These are phyloP conservation scores for Symphodus melops DNA, from an alignment of 2,113 vertebrate genomes.

Conservation along the genomic window DNA sequence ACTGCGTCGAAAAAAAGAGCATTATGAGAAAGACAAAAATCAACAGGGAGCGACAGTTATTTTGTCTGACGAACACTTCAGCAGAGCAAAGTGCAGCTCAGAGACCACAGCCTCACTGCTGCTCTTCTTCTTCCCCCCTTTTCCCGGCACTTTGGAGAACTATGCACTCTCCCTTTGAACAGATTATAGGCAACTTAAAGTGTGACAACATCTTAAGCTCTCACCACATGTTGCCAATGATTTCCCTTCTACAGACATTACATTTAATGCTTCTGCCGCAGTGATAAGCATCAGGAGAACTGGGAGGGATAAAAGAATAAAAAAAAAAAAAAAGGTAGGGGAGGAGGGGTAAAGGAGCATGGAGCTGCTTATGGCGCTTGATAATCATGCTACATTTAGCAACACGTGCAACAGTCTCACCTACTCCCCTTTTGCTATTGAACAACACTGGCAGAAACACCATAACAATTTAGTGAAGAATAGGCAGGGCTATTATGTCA, in stretches of 20 bases:
- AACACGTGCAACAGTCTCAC: constrained; percentile 77
- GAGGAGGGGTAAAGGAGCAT: not conserved
- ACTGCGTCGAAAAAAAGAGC: constrained; percentile 3
- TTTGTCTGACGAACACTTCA: constrained; percentile 64
- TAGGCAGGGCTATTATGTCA: constrained; percentile 86
- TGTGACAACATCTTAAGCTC: constrained; percentile 92
- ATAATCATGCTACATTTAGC: constrained; percentile 84
- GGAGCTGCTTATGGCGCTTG: constrained; percentile 61
- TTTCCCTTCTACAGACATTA: constrained; percentile 87
- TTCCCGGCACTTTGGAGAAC: constrained; percentile 79
- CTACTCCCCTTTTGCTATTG: constrained; percentile 78
- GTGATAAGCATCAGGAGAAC: constrained; percentile 84
- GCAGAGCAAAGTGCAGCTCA: constrained; percentile 62
- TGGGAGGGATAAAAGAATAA: constrained; percentile 82
- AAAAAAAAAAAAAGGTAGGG: constrained; percentile 29
- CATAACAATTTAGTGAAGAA: constrained; percentile 88
- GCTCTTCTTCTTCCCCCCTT: constrained; percentile 45
- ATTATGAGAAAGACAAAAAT: constrained; percentile 50
- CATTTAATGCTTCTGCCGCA: constrained; percentile 83
- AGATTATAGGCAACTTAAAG: constrained; percentile 90
- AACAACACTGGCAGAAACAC: constrained; percentile 82
- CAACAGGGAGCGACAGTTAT: constrained; percentile 49
- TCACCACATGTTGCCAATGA: constrained; percentile 87
- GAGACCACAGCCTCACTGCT: constrained; percentile 46
- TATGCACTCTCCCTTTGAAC: constrained; percentile 86